Conservation (phyloP, 2,888 invertebrate genomes). For the Microplitis deprimator region DNA sequence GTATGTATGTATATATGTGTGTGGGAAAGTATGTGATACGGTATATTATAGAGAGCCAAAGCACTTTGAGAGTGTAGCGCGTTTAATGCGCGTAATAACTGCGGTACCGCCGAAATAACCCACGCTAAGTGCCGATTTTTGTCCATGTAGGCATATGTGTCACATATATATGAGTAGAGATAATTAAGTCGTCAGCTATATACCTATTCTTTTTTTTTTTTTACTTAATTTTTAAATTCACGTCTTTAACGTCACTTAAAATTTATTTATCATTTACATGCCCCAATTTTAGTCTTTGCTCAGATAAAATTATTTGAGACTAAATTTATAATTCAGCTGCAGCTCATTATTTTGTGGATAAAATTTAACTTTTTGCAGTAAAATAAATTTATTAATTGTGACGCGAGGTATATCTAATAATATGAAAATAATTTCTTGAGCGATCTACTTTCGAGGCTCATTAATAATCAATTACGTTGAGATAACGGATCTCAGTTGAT, state of each 20-base stretch:
- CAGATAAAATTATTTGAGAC: too few relatives aligned
- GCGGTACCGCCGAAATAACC: conserved; percentile 34
- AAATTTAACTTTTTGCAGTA: too few relatives aligned
- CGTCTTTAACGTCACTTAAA: neutral
- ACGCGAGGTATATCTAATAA: too few relatives aligned
- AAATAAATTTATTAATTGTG: too few relatives aligned
- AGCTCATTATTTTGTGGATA: too few relatives aligned
- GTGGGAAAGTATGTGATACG: neutral
- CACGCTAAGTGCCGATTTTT: conserved; percentile 36
- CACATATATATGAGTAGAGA: conserved; percentile 6
- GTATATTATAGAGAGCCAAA: neutral
- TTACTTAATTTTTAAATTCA: neutral
- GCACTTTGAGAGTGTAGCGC: conserved; percentile 17
- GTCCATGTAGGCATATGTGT: conserved; percentile 17
- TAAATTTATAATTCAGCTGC: too few relatives aligned
- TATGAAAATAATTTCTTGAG: too few relatives aligned
- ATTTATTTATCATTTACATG: neutral
- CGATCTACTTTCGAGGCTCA: too few relatives aligned
- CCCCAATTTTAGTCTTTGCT: neutral
- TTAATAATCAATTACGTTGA: too few relatives aligned
- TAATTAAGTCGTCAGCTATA: conserved; percentile 34
- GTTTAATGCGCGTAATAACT: conserved; percentile 40
- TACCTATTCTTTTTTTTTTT: conserved; percentile 18
- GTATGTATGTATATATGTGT: neutral
- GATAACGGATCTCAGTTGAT: too few relatives aligned